Conservation (phyloP, 2,113 vertebrate species). For the Etheostoma spectabile region DNA sequence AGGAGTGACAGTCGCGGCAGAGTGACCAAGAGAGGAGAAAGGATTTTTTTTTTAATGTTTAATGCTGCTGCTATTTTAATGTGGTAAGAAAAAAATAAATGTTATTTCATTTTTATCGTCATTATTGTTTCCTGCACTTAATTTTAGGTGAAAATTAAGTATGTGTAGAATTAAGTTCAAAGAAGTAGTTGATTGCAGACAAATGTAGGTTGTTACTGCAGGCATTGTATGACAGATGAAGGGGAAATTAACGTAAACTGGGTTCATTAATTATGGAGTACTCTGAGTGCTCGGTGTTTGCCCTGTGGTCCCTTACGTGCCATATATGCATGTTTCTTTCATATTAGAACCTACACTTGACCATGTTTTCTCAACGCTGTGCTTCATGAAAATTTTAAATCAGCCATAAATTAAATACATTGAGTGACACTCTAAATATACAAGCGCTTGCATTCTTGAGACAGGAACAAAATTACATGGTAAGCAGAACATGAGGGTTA, state of each 20-base stretch:
- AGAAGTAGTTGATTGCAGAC: background rate
- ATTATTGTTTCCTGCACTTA: background rate
- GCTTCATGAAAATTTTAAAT: constrained; percentile 64
- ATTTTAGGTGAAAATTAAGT: background rate
- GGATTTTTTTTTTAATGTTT: constrained; percentile 16
- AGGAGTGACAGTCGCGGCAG: constrained; percentile 38
- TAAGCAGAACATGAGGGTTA: constrained; percentile 4
- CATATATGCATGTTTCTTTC: constrained; percentile 26
- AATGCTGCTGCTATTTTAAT: background rate
- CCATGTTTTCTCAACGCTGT: background rate
- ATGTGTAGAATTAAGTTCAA: background rate
- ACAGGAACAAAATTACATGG: constrained; percentile 19
- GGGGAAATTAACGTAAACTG: background rate
- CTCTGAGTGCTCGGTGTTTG: background rate
- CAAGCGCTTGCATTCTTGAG: constrained; percentile 1
- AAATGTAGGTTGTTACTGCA: background rate
- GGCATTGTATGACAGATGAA: background rate
- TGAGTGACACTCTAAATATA: constrained; percentile 41
- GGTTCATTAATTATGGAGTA: constrained; percentile 10
- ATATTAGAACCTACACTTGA: constrained; percentile 11
- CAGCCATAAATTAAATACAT: constrained; percentile 61
- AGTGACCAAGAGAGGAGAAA: constrained; percentile 16
- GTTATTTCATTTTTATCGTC: background rate
- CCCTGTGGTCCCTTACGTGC: background rate
- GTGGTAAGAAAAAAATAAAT: background rate